phyloP scores from a whole-genome alignment of 1,140 invertebrate genomes.

The Teleogryllus occipitalis region DNA sequence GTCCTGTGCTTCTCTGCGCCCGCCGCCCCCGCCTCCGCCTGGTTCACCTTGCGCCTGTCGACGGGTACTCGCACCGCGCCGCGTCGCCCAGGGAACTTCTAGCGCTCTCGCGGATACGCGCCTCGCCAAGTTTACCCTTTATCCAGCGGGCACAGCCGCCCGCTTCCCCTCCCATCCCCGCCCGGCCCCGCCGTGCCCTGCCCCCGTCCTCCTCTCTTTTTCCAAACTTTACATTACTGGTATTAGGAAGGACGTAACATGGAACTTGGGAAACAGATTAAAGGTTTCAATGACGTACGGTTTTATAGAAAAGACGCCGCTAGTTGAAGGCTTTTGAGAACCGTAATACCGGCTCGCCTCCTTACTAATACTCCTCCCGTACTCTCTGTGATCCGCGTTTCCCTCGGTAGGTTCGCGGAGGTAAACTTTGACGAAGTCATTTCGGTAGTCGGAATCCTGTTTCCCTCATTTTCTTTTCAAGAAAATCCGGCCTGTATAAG shows the following conservation, averaged over 20 bases:
- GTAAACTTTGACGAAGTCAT: neutral
- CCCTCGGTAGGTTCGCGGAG: too few relatives aligned
- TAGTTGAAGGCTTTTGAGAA: neutral
- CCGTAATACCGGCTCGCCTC: neutral
- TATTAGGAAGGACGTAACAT: neutral
- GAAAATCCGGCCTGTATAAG: too few relatives aligned
- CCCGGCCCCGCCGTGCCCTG: neutral
- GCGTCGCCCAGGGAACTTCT: too few relatives aligned
- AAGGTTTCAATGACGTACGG: conserved; percentile 3
- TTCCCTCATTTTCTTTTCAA: neutral
- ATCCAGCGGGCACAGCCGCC: too few relatives aligned
- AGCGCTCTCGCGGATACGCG: too few relatives aligned
- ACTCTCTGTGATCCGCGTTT: neutral
- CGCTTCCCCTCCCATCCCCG: neutral
- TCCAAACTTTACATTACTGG: neutral
- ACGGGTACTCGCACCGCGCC: too few relatives aligned
- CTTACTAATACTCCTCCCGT: neutral
- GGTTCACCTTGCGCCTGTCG: too few relatives aligned
- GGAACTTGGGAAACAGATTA: neutral
- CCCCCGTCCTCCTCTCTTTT: neutral
- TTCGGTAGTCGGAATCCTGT: neutral
- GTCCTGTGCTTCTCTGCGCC: neutral
- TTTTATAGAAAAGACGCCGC: neutral
- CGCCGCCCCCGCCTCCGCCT: too few relatives aligned
- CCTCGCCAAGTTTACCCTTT: neutral